These are phyloP conservation scores for Uloborus diversus DNA, from an alignment of 1,140 invertebrate species.

Conservation along the genomic window DNA sequence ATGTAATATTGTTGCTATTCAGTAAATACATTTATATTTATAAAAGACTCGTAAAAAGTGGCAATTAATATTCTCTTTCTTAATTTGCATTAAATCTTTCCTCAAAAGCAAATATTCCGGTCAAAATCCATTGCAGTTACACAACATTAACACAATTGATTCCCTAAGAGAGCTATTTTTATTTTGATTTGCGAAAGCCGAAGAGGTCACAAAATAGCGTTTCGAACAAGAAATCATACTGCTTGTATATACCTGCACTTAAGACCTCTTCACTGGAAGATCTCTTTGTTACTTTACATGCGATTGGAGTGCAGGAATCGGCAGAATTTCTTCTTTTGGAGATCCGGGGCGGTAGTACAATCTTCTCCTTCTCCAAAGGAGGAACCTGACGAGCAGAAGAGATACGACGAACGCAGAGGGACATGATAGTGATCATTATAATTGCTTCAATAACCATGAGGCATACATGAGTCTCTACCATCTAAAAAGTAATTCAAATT, in stretches of 20 bases:
- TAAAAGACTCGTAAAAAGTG: too few species aligned
- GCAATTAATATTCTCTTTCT: too few species aligned
- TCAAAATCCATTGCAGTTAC: too few species aligned
- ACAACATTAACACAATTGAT: too few species aligned
- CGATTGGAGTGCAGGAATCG: slow-evolving; percentile 34
- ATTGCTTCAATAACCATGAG: slow-evolving; percentile 54
- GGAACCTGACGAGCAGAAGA: slow-evolving; percentile 15
- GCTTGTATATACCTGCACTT: slow-evolving; percentile 43
- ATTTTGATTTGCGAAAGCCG: neutral
- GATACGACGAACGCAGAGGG: slow-evolving; percentile 46
- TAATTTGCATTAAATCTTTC: too few species aligned
- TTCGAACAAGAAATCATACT: slow-evolving; percentile 24
- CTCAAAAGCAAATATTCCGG: too few species aligned
- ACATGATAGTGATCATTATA: slow-evolving; percentile 53
- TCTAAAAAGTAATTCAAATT: slow-evolving; percentile 38
- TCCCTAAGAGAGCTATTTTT: too few species aligned
- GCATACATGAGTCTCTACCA: slow-evolving; percentile 54
- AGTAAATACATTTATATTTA: too few species aligned
- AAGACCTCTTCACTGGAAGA: slow-evolving; percentile 46
- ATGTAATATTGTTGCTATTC: too few species aligned
- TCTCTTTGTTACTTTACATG: slow-evolving; percentile 45
- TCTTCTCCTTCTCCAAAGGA: neutral
- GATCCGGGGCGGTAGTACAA: slow-evolving; percentile 13
- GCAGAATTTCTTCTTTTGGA: slow-evolving; percentile 16
- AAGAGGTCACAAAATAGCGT: neutral